A percentile compares a stretch with the other conserved stretches of the same genome.
phyloP scores from a whole-genome alignment of 2,888 invertebrate genomes.

The Lordiphosa andalusiaca region DNA sequence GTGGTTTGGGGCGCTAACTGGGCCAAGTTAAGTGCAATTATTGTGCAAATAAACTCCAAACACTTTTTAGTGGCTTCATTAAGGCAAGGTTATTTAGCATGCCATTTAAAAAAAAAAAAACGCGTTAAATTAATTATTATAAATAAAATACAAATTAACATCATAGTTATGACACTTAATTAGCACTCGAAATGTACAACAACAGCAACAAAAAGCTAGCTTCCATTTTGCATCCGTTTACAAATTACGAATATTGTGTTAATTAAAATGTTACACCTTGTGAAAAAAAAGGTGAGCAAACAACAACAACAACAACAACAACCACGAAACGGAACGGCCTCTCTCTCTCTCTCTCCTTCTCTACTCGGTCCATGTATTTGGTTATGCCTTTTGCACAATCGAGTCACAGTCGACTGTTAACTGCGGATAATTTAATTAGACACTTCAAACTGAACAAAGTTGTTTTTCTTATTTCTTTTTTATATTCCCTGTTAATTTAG shows the following conservation, averaged over 20 bases:
- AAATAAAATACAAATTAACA: conserved; percentile 12
- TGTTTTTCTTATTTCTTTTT: conserved; percentile 27
- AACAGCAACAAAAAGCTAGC: not conserved
- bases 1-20: conserved; percentile 13
- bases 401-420: conserved; percentile 66
- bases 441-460: conserved; percentile 62
- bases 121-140: conserved; percentile 16
- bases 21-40: conserved; percentile 36
- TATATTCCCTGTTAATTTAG: conserved; percentile 25
- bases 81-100: conserved; percentile 25
- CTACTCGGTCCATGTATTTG: conserved; percentile 36
- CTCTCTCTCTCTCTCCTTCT: too few relatives aligned
- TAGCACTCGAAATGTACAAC: conserved; percentile 44
- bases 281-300: conserved; percentile 41
- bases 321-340: conserved; percentile 28
- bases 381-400: conserved; percentile 72
- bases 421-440: conserved; percentile 72
- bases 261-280: conserved; percentile 74
- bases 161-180: conserved; percentile 56
- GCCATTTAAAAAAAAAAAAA: conserved; percentile 8
- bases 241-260: conserved; percentile 62
- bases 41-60: conserved; percentile 13
- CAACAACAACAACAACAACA: conserved; percentile 37
- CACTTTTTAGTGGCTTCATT: conserved; percentile 9
- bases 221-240: conserved; percentile 37